Evolutionary conservation across 1,140 invertebrate genomes (phyloP).

Genomic region (Plectrocnemia conspersa): DNA sequence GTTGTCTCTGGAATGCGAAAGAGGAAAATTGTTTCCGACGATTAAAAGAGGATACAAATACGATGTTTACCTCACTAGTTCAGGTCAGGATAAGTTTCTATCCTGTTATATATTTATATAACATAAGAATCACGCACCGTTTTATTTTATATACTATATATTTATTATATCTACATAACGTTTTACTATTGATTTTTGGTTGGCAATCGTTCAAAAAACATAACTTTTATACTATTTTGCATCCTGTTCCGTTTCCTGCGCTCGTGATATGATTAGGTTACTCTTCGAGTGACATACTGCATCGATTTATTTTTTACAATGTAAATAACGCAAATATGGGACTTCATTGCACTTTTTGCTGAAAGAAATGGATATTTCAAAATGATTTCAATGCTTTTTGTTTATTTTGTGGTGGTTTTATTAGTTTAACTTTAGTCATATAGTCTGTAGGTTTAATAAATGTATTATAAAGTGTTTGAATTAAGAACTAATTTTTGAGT

Average conservation of each 20-base stretch:
- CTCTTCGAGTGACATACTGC: slow-evolving; percentile 16
- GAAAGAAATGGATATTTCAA: no score
- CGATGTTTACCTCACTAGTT: slow-evolving; percentile 81
- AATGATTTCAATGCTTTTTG: no score
- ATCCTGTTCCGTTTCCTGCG: slow-evolving; percentile 7
- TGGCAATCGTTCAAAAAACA: not conserved
- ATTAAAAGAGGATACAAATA: slow-evolving; percentile 76
- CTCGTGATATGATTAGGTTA: not conserved
- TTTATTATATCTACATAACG: slow-evolving; percentile 4
- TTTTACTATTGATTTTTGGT: slow-evolving; percentile 12
- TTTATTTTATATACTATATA: not conserved
- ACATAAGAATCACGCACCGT: no score
- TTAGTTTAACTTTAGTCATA: no score
- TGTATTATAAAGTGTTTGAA: no score
- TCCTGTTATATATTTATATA: no score
- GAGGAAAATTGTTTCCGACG: slow-evolving; percentile 75
- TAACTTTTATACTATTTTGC: slow-evolving; percentile 11
- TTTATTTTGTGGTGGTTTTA: no score
- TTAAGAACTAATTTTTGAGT: no score
- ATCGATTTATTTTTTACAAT: slow-evolving; percentile 9
- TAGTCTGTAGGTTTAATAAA: no score
- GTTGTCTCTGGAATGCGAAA: slow-evolving; percentile 65
- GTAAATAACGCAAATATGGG: slow-evolving; percentile 15
- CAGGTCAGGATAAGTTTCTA: slow-evolving; percentile 58
- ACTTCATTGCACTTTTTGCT: slow-evolving; percentile 18